Base-by-base conservation (phyloP, 2,797 vertebrate species). In the Neostethus bicornis region DNA sequence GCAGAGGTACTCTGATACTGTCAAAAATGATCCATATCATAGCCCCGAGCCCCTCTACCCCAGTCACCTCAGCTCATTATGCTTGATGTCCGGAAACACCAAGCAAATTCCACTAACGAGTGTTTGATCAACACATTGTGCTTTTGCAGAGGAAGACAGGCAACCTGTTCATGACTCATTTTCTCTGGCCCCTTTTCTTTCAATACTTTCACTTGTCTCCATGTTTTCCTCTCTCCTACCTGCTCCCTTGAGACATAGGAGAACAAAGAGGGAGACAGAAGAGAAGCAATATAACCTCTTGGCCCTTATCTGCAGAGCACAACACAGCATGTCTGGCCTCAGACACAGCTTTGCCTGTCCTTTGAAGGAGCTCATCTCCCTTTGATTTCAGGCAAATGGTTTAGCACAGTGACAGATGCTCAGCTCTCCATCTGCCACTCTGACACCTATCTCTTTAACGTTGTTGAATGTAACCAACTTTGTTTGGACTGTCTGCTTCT, bases 341-440 rank as follows among this genome's bases (percentile, higher is more conserved):
- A 75, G 76, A 80, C 68, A 46, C 25, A 20, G 77, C 75, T 73
- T 81, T 76, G 74, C 56, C 56, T 67, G 78, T 83, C 79, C 77
- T 88, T 81, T 88, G 83, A 86, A 89, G 78, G 75, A 66, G 79
- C 58, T 84, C 81, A 45, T 85, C 77, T 84, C 66, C 60, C 76
- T 87, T 89, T 89, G 85, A 89, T 87, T 84, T 78, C 76, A 77
- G 74, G 71, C 79, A 82, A 87, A 83, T 59, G 77, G 71, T 84
- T 73, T 66, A 59, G 63, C 69, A 39, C 66, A 57, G 70, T 80
- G 85, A 85, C 86, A 86, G 82, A 86, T 70, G 78, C 80, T 86
- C 75, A 73, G 81, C 86, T 85, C 80, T 84, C 69, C 75, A 75
- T 79, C 76, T 87, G 84, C 84, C 79, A 76, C 73, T 75, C 73